A percentile compares a stretch with the other conserved stretches of the same genome.
These are phyloP conservation scores for Sparidentex hasta DNA, from an alignment of 2,797 vertebrate species.

Conservation along the genomic window DNA sequence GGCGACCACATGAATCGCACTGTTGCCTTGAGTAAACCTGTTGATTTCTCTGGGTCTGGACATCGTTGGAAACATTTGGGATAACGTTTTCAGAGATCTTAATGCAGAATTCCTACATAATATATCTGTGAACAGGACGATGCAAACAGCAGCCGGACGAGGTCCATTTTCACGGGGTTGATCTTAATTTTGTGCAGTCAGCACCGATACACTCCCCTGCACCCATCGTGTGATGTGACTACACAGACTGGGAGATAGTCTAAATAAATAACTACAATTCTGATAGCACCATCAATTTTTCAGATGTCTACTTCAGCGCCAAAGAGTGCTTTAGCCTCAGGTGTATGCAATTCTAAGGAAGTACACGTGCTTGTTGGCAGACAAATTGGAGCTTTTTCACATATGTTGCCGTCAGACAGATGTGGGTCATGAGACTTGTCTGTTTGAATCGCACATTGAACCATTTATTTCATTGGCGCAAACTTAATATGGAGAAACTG, in stretches of 20 bases:
- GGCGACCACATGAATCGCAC: too few relatives aligned
- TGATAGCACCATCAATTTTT: slow-evolving; percentile 11
- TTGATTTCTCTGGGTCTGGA: too few relatives aligned
- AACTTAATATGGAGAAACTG: background rate
- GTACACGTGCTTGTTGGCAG: background rate
- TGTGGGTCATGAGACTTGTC: background rate
- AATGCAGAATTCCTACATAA: too few relatives aligned
- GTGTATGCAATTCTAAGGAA: slow-evolving; percentile 8
- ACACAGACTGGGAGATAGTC: slow-evolving; percentile 17
- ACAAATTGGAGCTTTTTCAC: slow-evolving; percentile 5
- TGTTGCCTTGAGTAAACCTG: too few relatives aligned
- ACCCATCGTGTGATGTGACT: slow-evolving; percentile 10
- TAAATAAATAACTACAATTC: slow-evolving; percentile 38
- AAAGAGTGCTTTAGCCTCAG: background rate
- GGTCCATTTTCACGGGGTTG: slow-evolving; percentile 4
- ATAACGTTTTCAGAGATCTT: too few relatives aligned
- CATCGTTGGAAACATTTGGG: too few relatives aligned
- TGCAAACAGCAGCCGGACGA: too few relatives aligned
- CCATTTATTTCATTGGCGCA: background rate
- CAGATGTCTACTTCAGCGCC: slow-evolving; percentile 8
- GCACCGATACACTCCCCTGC: slow-evolving; percentile 10
- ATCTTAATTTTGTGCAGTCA: slow-evolving; percentile 19
- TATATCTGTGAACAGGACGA: too few relatives aligned
- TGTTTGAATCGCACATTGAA: slow-evolving; percentile 1
- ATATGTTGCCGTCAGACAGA: background rate